Base-by-base conservation (phyloP, 2,888 invertebrate genomes). In the Oscheius sp. region DNA sequence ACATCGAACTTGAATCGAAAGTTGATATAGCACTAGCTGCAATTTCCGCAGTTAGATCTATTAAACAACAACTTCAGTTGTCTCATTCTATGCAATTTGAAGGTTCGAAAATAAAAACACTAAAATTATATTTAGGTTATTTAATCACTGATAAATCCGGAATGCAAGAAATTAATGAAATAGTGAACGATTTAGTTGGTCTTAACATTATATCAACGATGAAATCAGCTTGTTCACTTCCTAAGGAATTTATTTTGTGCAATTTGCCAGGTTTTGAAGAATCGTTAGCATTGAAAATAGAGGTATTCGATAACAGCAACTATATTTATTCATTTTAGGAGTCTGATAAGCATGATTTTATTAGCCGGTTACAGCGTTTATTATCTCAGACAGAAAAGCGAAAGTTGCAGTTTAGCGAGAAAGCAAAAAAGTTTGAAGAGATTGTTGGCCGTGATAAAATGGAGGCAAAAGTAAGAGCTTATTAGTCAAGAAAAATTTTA, bases 1-100 rank as follows among this genome's bases (percentile, higher is more conserved):
- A 77, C 44, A 67, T 68, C 24, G 74, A 71, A 9, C 64, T 80
- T 22, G 77, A 78, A 50, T 44, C 67, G n/a, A 33, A 56, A 0
- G 72, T 80, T 71, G 41, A 67, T 32, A 17, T 72, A 20, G 32
- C 74, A 17, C 68, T 78, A 12, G 71, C 78, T 12, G 67, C 68
- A 0, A 69, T 71, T 30, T 50, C 74, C 0, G 65, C 73, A 0
- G 68, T 71, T 1, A 63, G 80, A 54, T 75, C 75, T 8, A 49
- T 72, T 0, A 67, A 75, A 9, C 68, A 72, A 30, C 68, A 74
- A n/a, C 65, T 78, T 6, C 57, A 72, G 33, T 36, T 80, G 3
- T 70, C 77, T 1, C 50, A 38, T 12, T 74, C 69, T 32, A 45
- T 76, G 45, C 54, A 59, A 30, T 79, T 77, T 68, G 59, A 67